phyloP scores from a whole-genome alignment of 1,140 invertebrate genomes.

The Heliconius congener region DNA sequence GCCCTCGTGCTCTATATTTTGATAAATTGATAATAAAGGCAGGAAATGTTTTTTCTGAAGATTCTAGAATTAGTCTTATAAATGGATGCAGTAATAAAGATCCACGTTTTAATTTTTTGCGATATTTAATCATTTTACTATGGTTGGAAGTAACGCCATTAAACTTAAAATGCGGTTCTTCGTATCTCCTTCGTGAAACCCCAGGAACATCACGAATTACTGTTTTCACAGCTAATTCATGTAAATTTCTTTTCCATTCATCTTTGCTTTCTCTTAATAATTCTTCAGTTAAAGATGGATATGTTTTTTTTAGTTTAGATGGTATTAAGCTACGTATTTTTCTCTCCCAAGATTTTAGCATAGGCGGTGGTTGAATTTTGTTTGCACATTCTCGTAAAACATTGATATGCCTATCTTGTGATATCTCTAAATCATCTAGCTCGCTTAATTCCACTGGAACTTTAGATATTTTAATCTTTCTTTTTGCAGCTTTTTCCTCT shows the following conservation, averaged over 20 bases:
- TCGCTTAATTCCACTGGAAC: constrained; percentile 51
- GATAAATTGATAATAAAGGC: constrained; percentile 80
- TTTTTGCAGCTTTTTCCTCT: constrained; percentile 62
- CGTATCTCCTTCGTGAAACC: constrained; percentile 61
- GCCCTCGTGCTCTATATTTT: constrained; percentile 75
- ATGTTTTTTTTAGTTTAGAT: constrained; percentile 64
- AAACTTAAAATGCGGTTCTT: constrained; percentile 81
- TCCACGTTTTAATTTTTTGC: constrained; percentile 79
- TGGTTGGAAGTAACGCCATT: constrained; percentile 83
- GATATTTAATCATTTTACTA: constrained; percentile 81
- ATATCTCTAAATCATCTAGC: constrained; percentile 60
- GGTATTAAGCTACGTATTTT: constrained; percentile 77
- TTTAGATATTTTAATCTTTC: constrained; percentile 64
- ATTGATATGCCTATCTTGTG: constrained; percentile 67
- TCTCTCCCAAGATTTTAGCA: constrained; percentile 79
- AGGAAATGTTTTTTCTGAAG: constrained; percentile 82
- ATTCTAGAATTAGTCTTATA: constrained; percentile 82
- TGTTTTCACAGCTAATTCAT: constrained; percentile 76
- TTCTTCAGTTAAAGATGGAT: constrained; percentile 65
- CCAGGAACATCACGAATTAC: constrained; percentile 76
- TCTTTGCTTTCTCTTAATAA: constrained; percentile 77
- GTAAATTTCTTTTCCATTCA: constrained; percentile 78
- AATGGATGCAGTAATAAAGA: constrained; percentile 84
- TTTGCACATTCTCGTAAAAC: constrained; percentile 66
- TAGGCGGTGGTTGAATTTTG: constrained; percentile 69